Evolutionary conservation across 2,888 invertebrate species (phyloP).

Genomic region (Acholoe squamosa): DNA sequence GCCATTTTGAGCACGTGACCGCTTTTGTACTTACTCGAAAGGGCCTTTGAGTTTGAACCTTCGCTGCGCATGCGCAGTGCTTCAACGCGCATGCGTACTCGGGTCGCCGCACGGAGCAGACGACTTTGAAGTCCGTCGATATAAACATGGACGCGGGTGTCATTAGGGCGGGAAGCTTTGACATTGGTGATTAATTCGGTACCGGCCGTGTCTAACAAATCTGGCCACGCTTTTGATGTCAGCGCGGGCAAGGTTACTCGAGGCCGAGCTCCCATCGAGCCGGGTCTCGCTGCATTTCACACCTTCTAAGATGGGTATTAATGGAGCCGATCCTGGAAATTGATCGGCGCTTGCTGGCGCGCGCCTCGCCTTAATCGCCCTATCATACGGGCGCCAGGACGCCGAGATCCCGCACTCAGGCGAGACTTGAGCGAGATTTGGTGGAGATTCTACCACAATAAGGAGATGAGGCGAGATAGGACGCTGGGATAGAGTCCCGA

Average conservation of each 20-base stretch:
- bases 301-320: conserved; percentile 53
- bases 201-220: conserved; percentile 50
- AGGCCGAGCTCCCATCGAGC: conserved; percentile 32
- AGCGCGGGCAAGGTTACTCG: not conserved
- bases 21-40: conserved; percentile 6
- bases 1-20: conserved; percentile 21
- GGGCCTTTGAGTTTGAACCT: conserved; percentile 19
- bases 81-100: conserved; percentile 39
- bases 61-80: conserved; percentile 16
- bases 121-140: conserved; percentile 51
- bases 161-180: conserved; percentile 19
- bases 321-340: conserved; percentile 24
- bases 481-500: not conserved
- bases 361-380: not conserved
- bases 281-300: conserved; percentile 48
- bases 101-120: conserved; percentile 4
- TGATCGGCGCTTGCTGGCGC: not conserved
- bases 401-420: conserved; percentile 32
- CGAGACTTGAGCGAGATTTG: conserved; percentile 19
- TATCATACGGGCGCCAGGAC: conserved; percentile 18
- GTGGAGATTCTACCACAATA: conserved; percentile 9
- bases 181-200: conserved; percentile 8
- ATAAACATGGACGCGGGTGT: conserved; percentile 37
- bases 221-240: conserved; percentile 37
- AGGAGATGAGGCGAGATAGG: not conserved